These are phyloP conservation scores for Blennius ocellaris DNA, from an alignment of 2,113 vertebrate genomes.

Conservation along the genomic window DNA sequence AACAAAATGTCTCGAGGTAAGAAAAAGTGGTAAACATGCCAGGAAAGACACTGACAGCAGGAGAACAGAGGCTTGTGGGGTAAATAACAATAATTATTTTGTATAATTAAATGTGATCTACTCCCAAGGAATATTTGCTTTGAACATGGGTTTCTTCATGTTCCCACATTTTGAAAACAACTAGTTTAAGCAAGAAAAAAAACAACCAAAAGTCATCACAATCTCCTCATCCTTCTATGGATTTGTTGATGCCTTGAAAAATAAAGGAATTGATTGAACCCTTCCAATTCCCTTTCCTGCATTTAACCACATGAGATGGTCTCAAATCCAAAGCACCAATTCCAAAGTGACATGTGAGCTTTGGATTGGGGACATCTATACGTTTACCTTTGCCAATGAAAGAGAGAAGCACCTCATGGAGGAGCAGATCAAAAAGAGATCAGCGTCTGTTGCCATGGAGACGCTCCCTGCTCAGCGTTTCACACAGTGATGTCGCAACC, in stretches of 20 bases:
- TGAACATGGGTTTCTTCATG: too few species aligned
- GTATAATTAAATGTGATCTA: conserved; percentile 20
- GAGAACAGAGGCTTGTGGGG: conserved; percentile 16
- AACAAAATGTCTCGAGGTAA: conserved; percentile 44
- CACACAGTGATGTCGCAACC: too few species aligned
- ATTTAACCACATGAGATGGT: background rate
- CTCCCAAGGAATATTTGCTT: too few species aligned
- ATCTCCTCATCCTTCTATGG: background rate
- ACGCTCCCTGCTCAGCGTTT: too few species aligned
- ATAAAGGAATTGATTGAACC: background rate
- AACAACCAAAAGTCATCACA: background rate
- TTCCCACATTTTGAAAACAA: too few species aligned
- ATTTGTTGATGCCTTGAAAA: background rate
- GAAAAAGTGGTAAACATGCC: background rate
- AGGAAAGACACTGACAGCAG: background rate
- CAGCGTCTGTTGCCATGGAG: too few species aligned
- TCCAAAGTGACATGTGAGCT: conserved; percentile 10
- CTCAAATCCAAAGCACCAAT: background rate
- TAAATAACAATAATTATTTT: conserved; percentile 1
- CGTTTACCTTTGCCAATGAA: too few species aligned
- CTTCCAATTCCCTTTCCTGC: too few species aligned
- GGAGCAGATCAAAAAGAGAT: too few species aligned
- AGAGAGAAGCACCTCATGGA: too few species aligned
- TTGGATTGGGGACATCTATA: conserved; percentile 46
- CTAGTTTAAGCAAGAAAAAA: too few species aligned